Conservation (phyloP, 2,888 invertebrate species). For the Heliconius erato region DNA sequence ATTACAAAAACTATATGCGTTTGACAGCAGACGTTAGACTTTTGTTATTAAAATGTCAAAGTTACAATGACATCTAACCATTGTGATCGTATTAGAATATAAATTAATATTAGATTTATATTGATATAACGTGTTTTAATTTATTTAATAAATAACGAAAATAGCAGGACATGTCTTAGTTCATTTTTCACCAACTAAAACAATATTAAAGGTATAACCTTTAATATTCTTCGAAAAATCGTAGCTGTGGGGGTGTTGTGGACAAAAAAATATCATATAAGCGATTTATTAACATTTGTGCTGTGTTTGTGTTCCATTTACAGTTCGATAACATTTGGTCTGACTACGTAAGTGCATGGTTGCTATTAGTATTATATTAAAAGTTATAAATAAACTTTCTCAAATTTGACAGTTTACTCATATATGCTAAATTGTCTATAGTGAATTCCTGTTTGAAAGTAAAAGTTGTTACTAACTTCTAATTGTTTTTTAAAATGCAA, state of each 20-base stretch:
- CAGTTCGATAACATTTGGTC: constrained; percentile 66
- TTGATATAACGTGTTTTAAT: background rate
- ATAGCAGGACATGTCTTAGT: background rate
- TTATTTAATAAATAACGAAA: background rate
- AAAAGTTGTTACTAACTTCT: constrained; percentile 35
- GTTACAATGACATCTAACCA: constrained; percentile 21
- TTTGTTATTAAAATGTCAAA: constrained; percentile 23
- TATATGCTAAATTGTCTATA: constrained; percentile 24
- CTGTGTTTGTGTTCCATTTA: constrained; percentile 67
- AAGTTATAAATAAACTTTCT: constrained; percentile 35
- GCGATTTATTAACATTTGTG: constrained; percentile 49
- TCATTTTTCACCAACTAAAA: background rate
- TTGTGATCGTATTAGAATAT: constrained; percentile 18
- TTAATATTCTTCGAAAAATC: constrained; percentile 6
- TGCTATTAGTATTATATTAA: constrained; percentile 16
- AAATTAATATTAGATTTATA: constrained; percentile 15
- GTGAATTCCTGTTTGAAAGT: constrained; percentile 38
- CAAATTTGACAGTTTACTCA: constrained; percentile 31
- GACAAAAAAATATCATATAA: background rate
- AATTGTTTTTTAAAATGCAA: background rate
- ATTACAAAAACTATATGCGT: constrained; percentile 2
- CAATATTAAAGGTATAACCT: background rate
- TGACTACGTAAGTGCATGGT: constrained; percentile 55
- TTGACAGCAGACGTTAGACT: constrained; percentile 10
- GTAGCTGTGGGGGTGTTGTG: constrained; percentile 3